Base-by-base conservation (phyloP, 2,797 vertebrate genomes). In the Pseudomugil gertrudae region DNA sequence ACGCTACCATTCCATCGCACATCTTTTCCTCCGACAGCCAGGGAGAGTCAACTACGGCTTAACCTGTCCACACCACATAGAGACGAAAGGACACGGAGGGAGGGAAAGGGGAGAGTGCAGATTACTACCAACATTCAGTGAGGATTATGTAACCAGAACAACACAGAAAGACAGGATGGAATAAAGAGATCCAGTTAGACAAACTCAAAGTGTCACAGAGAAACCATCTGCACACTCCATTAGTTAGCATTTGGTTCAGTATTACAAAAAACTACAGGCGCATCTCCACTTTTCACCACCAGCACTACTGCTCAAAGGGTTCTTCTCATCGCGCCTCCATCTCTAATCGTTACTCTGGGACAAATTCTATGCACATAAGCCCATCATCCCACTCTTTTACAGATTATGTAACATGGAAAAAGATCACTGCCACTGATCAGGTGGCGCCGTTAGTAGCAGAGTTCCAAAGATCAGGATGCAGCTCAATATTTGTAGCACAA, bases 1-100 rank as follows among this genome's bases (percentile, higher is more conserved):
- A 92, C 80, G 86, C 91, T 91, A 90, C 91, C 93, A 94, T 94
- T 90, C 93, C 93, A 94, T 94, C 81, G 89, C 90, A 91, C 94
- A 94, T 94, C 87, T 93, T 94, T 93, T 86, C 92, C 88, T 81
- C 86, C 72, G 76, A 87, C 87, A 55, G 83, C 88, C 90, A 72
- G 84, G 58, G 75, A 88, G 86, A 84, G 81, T 93, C 89, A 87
- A 88, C 90, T 91, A 84, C 74, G 78, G 89, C 82, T 91, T 89
- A 90, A 93, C 92, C 93, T 94, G 90, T 79, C 40, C 77, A 38
- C 66, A 72, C 65, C 72, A 84, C 76, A 88, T 40, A 63, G 67
- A 74, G 72, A 66, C 61, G 51, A 66, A 65, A 66, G 64, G 67
- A 79, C 10, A 52, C 27, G 66, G 67, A 64, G 54, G 38, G 53